A percentile compares a stretch with the other conserved stretches of the same genome.
Conservation (phyloP, 1,140 invertebrate species). For the Eriosoma lanigerum region DNA sequence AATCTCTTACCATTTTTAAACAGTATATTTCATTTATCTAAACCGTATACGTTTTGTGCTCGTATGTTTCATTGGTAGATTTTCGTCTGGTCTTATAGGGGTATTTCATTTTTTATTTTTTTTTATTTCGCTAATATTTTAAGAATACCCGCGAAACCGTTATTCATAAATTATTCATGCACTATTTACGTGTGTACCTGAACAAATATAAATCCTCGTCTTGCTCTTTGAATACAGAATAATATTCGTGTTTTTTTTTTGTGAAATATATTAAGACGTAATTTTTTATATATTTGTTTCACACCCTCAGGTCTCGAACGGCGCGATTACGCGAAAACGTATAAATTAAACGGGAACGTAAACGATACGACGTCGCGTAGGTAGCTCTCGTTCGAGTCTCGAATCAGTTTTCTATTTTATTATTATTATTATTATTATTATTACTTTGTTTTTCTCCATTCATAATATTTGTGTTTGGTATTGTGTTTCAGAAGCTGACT, state of each 20-base stretch:
- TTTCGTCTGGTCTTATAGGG: not conserved
- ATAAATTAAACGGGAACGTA: too few species aligned
- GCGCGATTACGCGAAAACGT: not conserved
- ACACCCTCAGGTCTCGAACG: not conserved
- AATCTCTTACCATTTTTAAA: not conserved
- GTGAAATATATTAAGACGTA: constrained; percentile 32
- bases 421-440: too few species aligned
- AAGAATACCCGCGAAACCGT: constrained; percentile 53
- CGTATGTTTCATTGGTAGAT: not conserved
- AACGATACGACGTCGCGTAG: too few species aligned
- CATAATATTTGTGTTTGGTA: constrained; percentile 53
- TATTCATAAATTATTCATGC: constrained; percentile 29
- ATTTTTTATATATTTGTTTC: constrained; percentile 13
- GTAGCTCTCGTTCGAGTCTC: too few species aligned
- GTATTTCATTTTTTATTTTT: too few species aligned
- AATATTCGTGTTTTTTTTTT: constrained; percentile 10
- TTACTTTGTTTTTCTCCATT: too few species aligned
- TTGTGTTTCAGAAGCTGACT: constrained; percentile 75
- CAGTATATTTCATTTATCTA: not conserved
- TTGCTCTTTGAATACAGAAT: constrained; percentile 49
- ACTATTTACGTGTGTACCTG: not conserved
- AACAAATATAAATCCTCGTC: constrained; percentile 34
- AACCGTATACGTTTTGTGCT: not conserved
- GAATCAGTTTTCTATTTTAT: too few species aligned
- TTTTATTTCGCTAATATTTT: constrained; percentile 51